Conservation (phyloP, 2,888 invertebrate genomes). For the Gari tellinella region DNA sequence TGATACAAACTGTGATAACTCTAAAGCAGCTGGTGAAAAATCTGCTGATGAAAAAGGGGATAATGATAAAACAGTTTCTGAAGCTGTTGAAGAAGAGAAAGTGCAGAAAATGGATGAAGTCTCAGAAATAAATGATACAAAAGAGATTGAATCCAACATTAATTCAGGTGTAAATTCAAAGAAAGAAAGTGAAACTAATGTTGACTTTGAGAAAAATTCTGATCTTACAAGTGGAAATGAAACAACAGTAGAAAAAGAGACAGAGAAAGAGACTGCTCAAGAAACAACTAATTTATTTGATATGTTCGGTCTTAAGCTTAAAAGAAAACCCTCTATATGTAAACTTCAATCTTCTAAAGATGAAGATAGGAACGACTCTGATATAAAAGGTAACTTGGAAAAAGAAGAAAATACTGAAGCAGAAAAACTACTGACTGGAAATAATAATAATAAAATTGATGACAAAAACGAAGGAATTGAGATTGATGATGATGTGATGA, state of each 20-base stretch:
- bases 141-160: neutral
- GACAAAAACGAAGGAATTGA: neutral
- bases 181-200: neutral
- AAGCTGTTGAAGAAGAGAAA: neutral
- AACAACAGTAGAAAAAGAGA: conserved; percentile 10
- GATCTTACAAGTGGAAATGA: neutral
- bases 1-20: too few species aligned
- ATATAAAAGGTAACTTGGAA: too few species aligned
- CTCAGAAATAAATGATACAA: neutral
- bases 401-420: too few species aligned
- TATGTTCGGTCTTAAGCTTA: conserved; percentile 46
- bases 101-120: neutral
- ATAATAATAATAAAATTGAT: neutral
- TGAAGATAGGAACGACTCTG: too few species aligned
- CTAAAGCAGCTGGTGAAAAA: too few species aligned
- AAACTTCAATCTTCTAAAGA: too few species aligned
- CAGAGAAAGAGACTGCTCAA: neutral
- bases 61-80: neutral
- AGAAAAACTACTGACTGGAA: neutral
- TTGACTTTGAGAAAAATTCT: neutral
- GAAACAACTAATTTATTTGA: conserved; percentile 45
- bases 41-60: conserved; percentile 1
- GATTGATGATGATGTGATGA: conserved; percentile 29
- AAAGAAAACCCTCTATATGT: conserved; percentile 12
- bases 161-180: neutral